Evolutionary conservation across 1,140 invertebrate species (phyloP), one percentile per base, ranked within the genome.

Genomic region (Helicoverpa armigera): DNA sequence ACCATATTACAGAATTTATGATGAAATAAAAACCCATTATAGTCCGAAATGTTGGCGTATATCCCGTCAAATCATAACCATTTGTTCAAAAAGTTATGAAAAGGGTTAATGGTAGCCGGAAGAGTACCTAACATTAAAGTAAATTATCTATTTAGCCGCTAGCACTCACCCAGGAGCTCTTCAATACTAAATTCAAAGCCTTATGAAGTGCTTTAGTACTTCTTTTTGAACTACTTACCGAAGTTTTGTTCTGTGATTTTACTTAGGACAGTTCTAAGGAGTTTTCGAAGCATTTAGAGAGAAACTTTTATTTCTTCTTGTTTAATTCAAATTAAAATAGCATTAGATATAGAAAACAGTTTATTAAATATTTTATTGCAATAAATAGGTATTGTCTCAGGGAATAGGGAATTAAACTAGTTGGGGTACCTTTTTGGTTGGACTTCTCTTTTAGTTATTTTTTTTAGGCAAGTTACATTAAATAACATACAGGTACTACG

Each of bases 201-300:
- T 70, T n/a, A 35, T 2, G 29, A 54, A 56, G 51, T 60, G 11
- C 29, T 35, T 50, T n/a, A 14, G 54, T 35, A 50, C 16, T 61
- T 61, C 43, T 61, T 74, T 31, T 53, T 35, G 16, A 67, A 50
- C 16, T 29, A 75, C 16, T 23, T 70, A 48, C 12, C 3, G 23
- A 74, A 74, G n/a, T 74, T 74, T 74, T 60, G 23, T 23, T 23
- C 23, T 18, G 18, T 74, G 51, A 70, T 70, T 70, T 74, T 11
- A 60, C 56, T 74, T 60, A 48, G 10, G n/a, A 74, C 13, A 60
- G 11, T n/a, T 69, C 23, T 23, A 18, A 16, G 9, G 5, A 43
- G 5, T 43, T 5, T 9, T 43, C 35, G 5, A 43, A 7, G 35
- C 7, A 43, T 43, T 43, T 43, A 43, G 35, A 43, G 4, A 9